Percentiles rank a stretch among this genome's conserved stretches.
Conservation (phyloP, 2,113 vertebrate genomes). For the Callipepla squamata region DNA sequence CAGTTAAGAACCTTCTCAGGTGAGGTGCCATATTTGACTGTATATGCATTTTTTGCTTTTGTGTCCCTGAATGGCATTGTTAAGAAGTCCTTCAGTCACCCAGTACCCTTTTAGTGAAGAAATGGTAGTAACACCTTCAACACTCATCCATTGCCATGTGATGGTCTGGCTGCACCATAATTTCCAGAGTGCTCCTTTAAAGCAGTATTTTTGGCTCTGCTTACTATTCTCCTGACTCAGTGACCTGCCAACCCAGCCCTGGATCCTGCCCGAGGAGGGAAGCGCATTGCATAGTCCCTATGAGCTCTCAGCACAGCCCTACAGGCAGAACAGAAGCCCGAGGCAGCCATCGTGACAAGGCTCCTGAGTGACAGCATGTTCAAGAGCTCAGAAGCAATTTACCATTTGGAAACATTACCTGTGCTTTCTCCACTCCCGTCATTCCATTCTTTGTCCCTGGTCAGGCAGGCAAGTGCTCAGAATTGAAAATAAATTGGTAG, state of each 20-base stretch:
- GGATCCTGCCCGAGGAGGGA: not conserved
- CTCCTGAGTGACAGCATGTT: not conserved
- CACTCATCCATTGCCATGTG: not conserved
- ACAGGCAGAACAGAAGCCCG: not conserved
- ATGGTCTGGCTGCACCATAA: not conserved
- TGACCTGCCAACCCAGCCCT: not conserved
- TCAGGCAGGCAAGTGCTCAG: not conserved
- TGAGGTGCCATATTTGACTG: not conserved
- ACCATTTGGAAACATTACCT: not conserved
- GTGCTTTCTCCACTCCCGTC: not conserved
- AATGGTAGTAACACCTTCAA: not conserved
- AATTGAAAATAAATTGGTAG: not conserved
- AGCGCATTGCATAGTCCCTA: fast-evolving
- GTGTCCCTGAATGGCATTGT: not conserved
- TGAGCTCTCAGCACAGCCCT: not conserved
- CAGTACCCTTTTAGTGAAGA: not conserved
- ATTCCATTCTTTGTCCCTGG: not conserved
- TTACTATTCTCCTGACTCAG: not conserved
- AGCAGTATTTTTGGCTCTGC: not conserved
- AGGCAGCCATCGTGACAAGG: fast-evolving
- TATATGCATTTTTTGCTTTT: not conserved
- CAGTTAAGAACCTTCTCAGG: not conserved
- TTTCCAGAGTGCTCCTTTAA: not conserved
- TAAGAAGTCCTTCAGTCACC: not conserved
- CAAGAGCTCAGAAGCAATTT: not conserved